These are phyloP conservation scores for Malurus leucopterus DNA, from an alignment of 2,797 vertebrate genomes.

Conservation along the genomic window DNA sequence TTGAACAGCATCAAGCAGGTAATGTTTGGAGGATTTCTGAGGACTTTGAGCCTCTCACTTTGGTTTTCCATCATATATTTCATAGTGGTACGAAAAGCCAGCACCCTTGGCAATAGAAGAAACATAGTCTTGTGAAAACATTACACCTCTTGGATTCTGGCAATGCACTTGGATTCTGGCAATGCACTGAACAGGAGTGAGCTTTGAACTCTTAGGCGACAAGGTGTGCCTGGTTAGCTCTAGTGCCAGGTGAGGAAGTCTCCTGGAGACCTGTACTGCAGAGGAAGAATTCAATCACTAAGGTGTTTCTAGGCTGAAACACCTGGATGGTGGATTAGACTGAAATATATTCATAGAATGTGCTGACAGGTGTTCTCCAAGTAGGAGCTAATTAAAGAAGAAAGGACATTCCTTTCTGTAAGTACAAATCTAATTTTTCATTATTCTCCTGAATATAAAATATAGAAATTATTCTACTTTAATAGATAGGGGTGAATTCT, in stretches of 20 bases:
- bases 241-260: neutral
- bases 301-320: neutral
- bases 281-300: neutral
- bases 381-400: conserved; percentile 1
- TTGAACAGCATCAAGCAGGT: neutral
- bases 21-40: neutral
- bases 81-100: neutral
- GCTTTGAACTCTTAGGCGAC: neutral
- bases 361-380: conserved; percentile 8
- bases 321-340: neutral
- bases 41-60: neutral
- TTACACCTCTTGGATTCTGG: neutral
- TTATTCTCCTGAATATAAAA: neutral
- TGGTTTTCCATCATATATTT: neutral
- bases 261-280: neutral
- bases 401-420: conserved; percentile 9
- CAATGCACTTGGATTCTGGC: neutral
- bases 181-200: neutral
- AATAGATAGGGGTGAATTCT: neutral
- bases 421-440: neutral
- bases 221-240: neutral
- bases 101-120: neutral
- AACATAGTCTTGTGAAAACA: neutral
- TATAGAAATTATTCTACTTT: neutral
- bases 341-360: neutral